phyloP scores from a whole-genome alignment of 1,140 invertebrate species.

The Phocides pigmalion region DNA sequence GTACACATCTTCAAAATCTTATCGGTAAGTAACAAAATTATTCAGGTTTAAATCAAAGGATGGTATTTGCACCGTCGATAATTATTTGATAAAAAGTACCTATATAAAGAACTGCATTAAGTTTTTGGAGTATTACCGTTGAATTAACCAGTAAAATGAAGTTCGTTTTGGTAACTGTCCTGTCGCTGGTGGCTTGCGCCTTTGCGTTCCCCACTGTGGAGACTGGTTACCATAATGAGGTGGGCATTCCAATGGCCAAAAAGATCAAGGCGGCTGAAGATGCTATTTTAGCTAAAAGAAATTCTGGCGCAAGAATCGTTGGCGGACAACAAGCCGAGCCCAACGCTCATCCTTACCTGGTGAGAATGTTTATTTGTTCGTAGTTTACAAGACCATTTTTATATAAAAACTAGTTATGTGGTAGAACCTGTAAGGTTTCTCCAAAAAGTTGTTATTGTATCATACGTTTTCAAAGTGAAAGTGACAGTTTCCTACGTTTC shows the following conservation, averaged over 20 bases:
- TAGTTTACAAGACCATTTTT: too few relatives aligned
- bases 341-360: slow-evolving; percentile 53
- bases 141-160: slow-evolving; percentile 40
- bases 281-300: slow-evolving; percentile 14
- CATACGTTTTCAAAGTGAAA: too few relatives aligned
- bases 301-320: slow-evolving; percentile 45
- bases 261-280: slow-evolving; percentile 54
- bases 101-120: background rate
- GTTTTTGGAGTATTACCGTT: background rate
- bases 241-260: slow-evolving; percentile 54
- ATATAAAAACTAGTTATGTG: too few relatives aligned
- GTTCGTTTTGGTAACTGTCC: slow-evolving; percentile 29
- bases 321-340: slow-evolving; percentile 46
- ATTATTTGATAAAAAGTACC: background rate
- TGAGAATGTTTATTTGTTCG: slow-evolving; percentile 31
- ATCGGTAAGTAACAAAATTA: background rate
- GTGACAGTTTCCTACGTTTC: too few relatives aligned
- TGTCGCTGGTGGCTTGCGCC: slow-evolving; percentile 35
- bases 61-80: background rate
- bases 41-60: background rate
- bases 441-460: too few relatives aligned
- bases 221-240: slow-evolving; percentile 45
- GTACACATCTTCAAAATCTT: background rate
- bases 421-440: too few relatives aligned
- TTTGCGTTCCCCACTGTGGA: slow-evolving; percentile 27